phyloP scores from a whole-genome alignment of 2,113 vertebrate species.

The Heptranchias perlo region DNA sequence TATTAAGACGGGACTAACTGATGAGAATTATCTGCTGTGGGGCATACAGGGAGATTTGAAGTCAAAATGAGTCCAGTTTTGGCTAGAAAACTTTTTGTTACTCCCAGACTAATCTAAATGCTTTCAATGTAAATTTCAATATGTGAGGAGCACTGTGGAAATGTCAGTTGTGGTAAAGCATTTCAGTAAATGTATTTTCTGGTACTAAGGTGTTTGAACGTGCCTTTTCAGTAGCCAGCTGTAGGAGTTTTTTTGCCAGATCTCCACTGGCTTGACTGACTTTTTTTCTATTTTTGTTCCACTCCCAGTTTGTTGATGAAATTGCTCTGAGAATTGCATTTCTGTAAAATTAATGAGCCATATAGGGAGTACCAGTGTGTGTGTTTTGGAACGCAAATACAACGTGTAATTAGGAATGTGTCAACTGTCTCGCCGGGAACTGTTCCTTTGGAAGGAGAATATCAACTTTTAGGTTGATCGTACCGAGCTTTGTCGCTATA shows the following conservation, averaged over 20 bases:
- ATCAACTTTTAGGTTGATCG: not conserved
- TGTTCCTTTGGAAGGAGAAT: not conserved
- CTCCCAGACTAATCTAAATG: not conserved
- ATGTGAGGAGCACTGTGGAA: not conserved
- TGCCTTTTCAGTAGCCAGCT: not conserved
- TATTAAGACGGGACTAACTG: not conserved
- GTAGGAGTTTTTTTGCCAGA: not conserved
- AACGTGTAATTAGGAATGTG: not conserved
- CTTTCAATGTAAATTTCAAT: not conserved
- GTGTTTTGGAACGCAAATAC: not conserved
- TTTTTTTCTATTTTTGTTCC: not conserved
- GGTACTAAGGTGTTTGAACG: not conserved
- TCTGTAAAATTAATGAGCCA: not conserved
- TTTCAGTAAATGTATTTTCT: not conserved
- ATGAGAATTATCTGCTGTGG: not conserved
- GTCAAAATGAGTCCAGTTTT: too few species aligned
- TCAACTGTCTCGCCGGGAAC: not conserved
- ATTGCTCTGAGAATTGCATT: not conserved
- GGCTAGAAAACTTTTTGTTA: not conserved
- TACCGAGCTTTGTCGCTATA: not conserved
- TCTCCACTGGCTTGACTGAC: not conserved
- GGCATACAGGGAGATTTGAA: not conserved
- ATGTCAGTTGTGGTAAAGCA: not conserved
- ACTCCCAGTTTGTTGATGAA: not conserved
- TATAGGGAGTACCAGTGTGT: not conserved